Base-by-base conservation (phyloP, 2,113 vertebrate genomes). In the Lophura nycthemera region DNA sequence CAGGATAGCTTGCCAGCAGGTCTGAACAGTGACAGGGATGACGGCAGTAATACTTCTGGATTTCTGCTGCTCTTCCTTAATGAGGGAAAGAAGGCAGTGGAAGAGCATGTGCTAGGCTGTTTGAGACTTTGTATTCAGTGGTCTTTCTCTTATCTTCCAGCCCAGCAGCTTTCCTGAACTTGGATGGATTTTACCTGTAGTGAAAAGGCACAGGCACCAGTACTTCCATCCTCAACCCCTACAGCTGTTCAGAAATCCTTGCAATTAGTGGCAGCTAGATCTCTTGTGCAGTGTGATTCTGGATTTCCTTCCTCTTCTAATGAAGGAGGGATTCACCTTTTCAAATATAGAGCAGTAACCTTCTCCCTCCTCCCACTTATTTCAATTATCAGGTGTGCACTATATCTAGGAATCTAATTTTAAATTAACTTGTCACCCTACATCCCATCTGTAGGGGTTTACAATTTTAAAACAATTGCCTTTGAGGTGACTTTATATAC, bases 401-500 rank as follows among this genome's bases (percentile, higher is more conserved):
- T 90, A 87, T 93, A 95, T 96, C 90, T 50, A 90, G 67, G 83
- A 95, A 94, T 86, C 83, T 96, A 94, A 95, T 96, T 94, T 95
- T 96, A 95, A 95, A 97, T 96, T 97, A 85, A 96, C 93, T 95
- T 97, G 88, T 95, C 95, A 96, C 94, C 88, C 76, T 91, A 80
- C 77, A 45, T 96, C 87, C 54, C 61, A 88, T 96, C 91, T 93
- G 93, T 92, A 94, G 90, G 69, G 86, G 72, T 86, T 95, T 96
- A 75, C 90, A 94, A 54, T 95, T 96, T 95, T 76, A 97, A 96
- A 95, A 45, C 78, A 94, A 42, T 95, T 96, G 93, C 87, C 96
- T 95, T 96, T 95, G 91, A 96, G 94, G 90, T 97, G 94, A 96
- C 93, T 97, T 96, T 96, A 96, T 88, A 96, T 96, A 96, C 88